Conservation (phyloP, 1,140 invertebrate genomes). For the Physella acuta region DNA sequence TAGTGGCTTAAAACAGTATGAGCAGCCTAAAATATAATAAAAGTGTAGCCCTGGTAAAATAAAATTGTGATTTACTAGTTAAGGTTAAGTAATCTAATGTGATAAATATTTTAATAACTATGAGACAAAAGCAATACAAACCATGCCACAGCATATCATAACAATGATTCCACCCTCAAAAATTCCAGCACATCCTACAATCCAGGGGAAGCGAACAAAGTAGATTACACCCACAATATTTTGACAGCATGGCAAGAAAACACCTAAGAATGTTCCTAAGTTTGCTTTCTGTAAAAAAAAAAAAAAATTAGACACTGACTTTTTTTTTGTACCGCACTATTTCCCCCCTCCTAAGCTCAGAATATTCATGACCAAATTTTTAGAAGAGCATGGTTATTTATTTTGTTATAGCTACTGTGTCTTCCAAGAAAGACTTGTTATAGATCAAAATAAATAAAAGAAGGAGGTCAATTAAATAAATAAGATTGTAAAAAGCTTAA, state of each 20-base stretch:
- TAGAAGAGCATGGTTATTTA: neutral
- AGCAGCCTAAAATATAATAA: neutral
- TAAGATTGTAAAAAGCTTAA: too few relatives aligned
- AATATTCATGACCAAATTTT: neutral
- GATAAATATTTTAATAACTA: too few relatives aligned
- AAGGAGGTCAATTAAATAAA: too few relatives aligned
- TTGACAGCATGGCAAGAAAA: constrained; percentile 96
- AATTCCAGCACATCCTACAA: constrained; percentile 96
- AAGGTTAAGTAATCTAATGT: too few relatives aligned
- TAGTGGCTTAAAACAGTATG: neutral
- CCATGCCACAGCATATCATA: constrained; percentile 91
- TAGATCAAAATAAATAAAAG: too few relatives aligned
- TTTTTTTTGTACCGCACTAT: neutral
- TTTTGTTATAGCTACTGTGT: too few relatives aligned
- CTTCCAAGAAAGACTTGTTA: too few relatives aligned
- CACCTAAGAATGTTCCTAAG: constrained; percentile 95
- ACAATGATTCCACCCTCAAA: constrained; percentile 92
- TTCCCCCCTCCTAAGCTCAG: neutral
- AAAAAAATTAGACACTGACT: too few relatives aligned
- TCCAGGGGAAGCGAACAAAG: constrained; percentile 98
- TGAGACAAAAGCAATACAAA: too few relatives aligned
- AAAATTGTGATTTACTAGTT: too few relatives aligned
- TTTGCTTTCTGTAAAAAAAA: constrained; percentile 45
- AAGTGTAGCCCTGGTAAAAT: neutral
- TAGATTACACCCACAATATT: constrained; percentile 96